A percentile compares a stretch with the other conserved stretches of the same genome.
These are phyloP conservation scores for Labeo rohita DNA, from an alignment of 2,113 vertebrate genomes.

Conservation along the genomic window DNA sequence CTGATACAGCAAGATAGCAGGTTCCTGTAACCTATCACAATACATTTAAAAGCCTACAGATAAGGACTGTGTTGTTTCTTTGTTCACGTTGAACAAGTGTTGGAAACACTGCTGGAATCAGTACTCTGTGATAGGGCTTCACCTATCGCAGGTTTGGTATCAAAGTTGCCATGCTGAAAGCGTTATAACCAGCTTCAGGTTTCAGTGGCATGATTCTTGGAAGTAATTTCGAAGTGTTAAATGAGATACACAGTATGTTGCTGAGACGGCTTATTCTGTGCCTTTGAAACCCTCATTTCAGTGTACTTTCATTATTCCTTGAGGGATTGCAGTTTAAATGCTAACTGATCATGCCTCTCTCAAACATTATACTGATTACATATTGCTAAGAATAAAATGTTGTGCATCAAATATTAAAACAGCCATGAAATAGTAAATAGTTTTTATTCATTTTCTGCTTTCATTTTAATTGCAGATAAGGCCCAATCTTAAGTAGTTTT, in stretches of 20 bases:
- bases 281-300: background rate
- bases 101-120: background rate
- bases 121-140: conserved; percentile 18
- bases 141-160: background rate
- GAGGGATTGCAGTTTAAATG: conserved; percentile 7
- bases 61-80: conserved; percentile 33
- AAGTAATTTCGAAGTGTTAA: background rate
- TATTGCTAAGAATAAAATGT: background rate
- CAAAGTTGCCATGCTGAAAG: background rate
- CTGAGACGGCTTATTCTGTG: background rate
- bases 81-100: background rate
- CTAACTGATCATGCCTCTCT: background rate
- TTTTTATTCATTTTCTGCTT: background rate
- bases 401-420: conserved; percentile 22
- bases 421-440: background rate
- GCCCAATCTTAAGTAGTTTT: background rate
- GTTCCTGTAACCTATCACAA: background rate
- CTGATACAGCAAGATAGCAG: background rate
- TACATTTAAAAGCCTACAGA: background rate
- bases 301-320: background rate
- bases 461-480: background rate
- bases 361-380: background rate
- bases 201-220: conserved; percentile 3
- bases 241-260: background rate
- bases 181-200: background rate